These are phyloP conservation scores for Anas flavirostris DNA, from an alignment of 2,797 vertebrate species.

Conservation along the genomic window DNA sequence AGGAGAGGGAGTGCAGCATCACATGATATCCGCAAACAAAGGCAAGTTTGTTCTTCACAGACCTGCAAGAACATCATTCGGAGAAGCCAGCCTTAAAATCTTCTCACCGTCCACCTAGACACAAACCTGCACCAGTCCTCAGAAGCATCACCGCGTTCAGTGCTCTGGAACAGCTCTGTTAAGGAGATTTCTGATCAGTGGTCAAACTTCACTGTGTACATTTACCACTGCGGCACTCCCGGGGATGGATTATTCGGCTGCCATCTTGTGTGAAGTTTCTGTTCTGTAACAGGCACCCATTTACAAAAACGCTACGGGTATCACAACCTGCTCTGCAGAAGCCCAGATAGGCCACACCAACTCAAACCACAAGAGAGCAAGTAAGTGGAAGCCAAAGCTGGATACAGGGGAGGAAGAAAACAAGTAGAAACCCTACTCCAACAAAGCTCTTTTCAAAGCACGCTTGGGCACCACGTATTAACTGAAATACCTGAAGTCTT, in stretches of 20 bases:
- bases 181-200: rapidly evolving
- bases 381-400: neutral
- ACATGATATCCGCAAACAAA: neutral
- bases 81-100: neutral
- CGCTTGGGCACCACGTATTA: neutral
- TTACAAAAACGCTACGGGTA: neutral
- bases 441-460: neutral
- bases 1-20: neutral
- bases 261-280: neutral
- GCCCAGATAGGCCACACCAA: neutral
- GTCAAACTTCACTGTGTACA: rapidly evolving
- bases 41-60: neutral
- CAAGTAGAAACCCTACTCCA: neutral
- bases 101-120: neutral
- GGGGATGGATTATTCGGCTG: neutral
- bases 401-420: neutral
- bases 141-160: neutral
- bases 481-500: neutral
- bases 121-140: neutral
- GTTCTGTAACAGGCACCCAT: neutral
- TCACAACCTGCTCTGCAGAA: neutral
- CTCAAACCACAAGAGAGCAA: neutral
- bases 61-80: neutral
- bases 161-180: neutral
- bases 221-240: rapidly evolving